Conservation (phyloP, 1,140 invertebrate species). For the Cotesia typhae region DNA sequence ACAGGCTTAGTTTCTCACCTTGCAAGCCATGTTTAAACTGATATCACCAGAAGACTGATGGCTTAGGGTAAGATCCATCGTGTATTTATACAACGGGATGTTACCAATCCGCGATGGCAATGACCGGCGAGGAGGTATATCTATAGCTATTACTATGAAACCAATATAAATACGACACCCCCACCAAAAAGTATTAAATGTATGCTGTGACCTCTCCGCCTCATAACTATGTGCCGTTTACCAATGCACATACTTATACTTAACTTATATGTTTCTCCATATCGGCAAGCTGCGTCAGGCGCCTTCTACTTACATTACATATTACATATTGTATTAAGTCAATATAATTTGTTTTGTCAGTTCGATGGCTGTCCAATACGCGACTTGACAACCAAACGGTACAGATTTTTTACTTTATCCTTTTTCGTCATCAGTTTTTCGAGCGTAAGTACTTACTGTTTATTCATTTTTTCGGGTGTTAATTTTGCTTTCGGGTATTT, state of each 20-base stretch:
- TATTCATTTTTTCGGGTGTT: not conserved
- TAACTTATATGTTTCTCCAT: conserved; percentile 57
- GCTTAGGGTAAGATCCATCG: conserved; percentile 53
- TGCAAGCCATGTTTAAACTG: conserved; percentile 57
- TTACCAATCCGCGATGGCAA: conserved; percentile 28
- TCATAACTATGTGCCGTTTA: conserved; percentile 54
- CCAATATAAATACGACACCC: conserved; percentile 40
- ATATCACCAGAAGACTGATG: conserved; percentile 60
- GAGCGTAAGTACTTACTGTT: conserved; percentile 3
- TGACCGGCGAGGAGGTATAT: conserved; percentile 24
- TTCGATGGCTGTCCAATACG: conserved; percentile 47
- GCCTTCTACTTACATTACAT: not conserved
- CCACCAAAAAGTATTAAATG: conserved; percentile 39
- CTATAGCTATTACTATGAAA: conserved; percentile 1
- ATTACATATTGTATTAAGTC: conserved; percentile 31
- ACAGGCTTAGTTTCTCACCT: conserved; percentile 48
- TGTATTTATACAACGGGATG: conserved; percentile 58
- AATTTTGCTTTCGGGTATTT: not conserved
- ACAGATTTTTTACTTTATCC: conserved; percentile 37
- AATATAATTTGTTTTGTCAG: conserved; percentile 18
- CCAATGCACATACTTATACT: conserved; percentile 36
- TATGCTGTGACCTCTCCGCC: conserved; percentile 49
- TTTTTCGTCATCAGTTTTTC: conserved; percentile 1
- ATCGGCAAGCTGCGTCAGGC: conserved; percentile 37
- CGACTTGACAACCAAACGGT: conserved; percentile 59